A percentile compares a stretch with the other conserved stretches of the same genome.
Conservation (phyloP, 2,888 invertebrate species). For the Lithosia quadra region DNA sequence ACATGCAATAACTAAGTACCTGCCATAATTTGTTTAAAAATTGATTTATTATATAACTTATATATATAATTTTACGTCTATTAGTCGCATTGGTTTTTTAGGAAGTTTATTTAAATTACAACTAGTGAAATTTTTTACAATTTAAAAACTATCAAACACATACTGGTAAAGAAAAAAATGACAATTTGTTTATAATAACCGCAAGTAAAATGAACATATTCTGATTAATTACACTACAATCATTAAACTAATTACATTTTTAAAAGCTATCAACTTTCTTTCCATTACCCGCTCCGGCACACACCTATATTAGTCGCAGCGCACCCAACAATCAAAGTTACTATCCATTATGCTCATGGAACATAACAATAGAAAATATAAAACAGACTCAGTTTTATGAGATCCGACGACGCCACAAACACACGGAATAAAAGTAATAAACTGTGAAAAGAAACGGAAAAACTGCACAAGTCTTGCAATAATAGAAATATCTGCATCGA, state of each 20-base stretch:
- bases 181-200: neutral
- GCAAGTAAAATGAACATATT: neutral
- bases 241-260: slow-evolving; percentile 14
- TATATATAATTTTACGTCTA: no score
- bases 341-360: slow-evolving; percentile 6
- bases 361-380: neutral
- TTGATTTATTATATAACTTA: no score
- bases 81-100: no score
- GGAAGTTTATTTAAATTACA: no score
- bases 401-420: neutral
- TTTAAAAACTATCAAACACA: neutral
- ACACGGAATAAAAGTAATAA: slow-evolving; percentile 34
- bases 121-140: no score
- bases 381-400: neutral
- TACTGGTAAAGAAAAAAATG: neutral
- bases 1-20: no score
- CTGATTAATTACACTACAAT: neutral
- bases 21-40: no score
- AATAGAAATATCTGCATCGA: slow-evolving; percentile 75
- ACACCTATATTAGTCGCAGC: slow-evolving; percentile 16
- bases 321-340: slow-evolving; percentile 12
- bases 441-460: slow-evolving; percentile 45
- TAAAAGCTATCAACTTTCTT: slow-evolving; percentile 20
- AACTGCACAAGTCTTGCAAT: slow-evolving; percentile 60
- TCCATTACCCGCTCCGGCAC: slow-evolving; percentile 12